These are phyloP conservation scores for Arrhopalites spinosus DNA, from an alignment of 2,888 invertebrate species.

Conservation along the genomic window DNA sequence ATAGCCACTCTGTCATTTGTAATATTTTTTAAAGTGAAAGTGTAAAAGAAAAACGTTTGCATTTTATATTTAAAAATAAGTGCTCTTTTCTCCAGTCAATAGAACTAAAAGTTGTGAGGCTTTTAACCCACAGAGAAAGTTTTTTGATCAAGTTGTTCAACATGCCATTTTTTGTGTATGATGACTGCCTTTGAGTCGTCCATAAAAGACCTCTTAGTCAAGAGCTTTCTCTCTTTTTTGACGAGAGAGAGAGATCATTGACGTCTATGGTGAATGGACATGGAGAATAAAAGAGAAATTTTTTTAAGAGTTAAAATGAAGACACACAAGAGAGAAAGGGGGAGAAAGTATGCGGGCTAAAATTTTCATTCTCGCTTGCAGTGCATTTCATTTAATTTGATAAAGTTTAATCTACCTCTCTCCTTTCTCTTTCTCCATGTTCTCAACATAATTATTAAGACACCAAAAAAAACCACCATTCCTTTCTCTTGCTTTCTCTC, in stretches of 20 bases:
- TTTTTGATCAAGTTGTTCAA: neutral
- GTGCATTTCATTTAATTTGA: neutral
- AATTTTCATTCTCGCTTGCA: neutral
- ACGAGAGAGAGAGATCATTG: neutral
- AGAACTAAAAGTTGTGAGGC: too few relatives aligned
- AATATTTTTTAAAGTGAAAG: too few relatives aligned
- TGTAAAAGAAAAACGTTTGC: too few relatives aligned
- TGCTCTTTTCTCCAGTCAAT: neutral
- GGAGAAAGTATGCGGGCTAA: neutral
- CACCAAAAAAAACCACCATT: neutral
- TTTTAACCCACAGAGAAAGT: neutral
- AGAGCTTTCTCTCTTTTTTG: slow-evolving; percentile 8
- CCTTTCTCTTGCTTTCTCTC: neutral
- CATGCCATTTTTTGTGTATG: too few relatives aligned
- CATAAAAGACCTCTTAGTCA: slow-evolving; percentile 38
- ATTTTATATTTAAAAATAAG: neutral
- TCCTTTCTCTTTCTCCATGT: neutral
- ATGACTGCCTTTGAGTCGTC: neutral
- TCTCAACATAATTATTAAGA: neutral
- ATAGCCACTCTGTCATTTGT: too few relatives aligned
- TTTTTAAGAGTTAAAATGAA: neutral
- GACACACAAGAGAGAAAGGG: neutral
- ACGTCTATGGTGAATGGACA: neutral
- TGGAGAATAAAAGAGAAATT: neutral
- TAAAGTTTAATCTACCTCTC: too few relatives aligned